These are phyloP conservation scores for Drosophila saltans DNA, from an alignment of 1,140 invertebrate species.

Conservation along the genomic window DNA sequence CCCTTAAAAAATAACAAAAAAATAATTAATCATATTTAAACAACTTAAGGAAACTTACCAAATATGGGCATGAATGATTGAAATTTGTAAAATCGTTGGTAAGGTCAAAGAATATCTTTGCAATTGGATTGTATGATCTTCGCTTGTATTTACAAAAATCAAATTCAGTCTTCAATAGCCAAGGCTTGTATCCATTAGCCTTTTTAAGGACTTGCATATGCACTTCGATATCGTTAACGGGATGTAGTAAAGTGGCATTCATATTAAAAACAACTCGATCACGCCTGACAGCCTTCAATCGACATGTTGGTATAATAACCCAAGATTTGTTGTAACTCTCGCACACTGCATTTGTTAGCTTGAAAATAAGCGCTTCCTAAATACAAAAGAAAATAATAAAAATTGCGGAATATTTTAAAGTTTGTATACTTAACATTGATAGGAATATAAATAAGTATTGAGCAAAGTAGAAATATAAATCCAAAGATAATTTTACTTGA, in stretches of 20 bases:
- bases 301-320: constrained; percentile 12
- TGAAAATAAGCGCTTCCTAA: neutral
- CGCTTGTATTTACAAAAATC: constrained; percentile 18
- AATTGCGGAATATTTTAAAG: too few species aligned
- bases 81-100: constrained; percentile 19
- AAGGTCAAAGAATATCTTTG: neutral
- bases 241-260: constrained; percentile 10
- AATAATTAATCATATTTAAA: too few species aligned
- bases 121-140: constrained; percentile 18
- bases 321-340: constrained; percentile 14
- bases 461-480: too few species aligned
- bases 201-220: neutral
- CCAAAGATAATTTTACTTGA: too few species aligned
- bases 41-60: constrained; percentile 14
- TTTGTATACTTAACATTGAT: too few species aligned
- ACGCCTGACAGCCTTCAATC: constrained; percentile 13
- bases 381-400: neutral
- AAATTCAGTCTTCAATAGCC: neutral
- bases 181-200: constrained; percentile 28
- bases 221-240: neutral
- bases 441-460: too few species aligned
- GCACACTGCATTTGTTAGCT: neutral
- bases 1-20: constrained; percentile 8
- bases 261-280: constrained; percentile 19
- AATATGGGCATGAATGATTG: constrained; percentile 26